Evolutionary conservation across 2,888 invertebrate genomes (phyloP).

Genomic region (Sthenelais limicola): DNA sequence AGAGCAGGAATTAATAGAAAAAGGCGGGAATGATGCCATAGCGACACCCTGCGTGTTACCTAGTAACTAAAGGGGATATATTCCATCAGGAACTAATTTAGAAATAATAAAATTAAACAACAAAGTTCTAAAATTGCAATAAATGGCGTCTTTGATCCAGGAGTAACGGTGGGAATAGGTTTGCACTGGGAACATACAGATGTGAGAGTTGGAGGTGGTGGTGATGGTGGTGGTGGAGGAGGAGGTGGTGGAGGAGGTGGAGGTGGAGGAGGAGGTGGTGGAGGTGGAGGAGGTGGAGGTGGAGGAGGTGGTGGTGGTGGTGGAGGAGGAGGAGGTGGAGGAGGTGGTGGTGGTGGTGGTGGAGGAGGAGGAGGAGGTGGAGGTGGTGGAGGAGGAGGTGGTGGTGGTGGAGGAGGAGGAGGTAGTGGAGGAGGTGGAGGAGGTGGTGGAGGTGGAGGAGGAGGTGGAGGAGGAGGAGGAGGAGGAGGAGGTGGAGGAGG

Average conservation of each 20-base stretch:
- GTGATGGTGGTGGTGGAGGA: background rate
- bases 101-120: too few relatives aligned
- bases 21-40: too few relatives aligned
- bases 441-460: background rate
- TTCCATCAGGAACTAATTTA: too few relatives aligned
- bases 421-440: too few relatives aligned
- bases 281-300: background rate
- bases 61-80: too few relatives aligned
- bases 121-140: too few relatives aligned
- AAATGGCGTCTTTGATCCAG: too few relatives aligned
- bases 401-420: conserved; percentile 6
- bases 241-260: background rate
- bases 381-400: conserved; percentile 3
- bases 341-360: conserved; percentile 11
- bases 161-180: too few relatives aligned
- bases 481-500: too few relatives aligned
- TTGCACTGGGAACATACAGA: too few relatives aligned
- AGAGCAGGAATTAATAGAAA: too few relatives aligned
- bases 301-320: background rate
- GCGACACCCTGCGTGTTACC: too few relatives aligned
- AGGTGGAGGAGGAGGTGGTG: background rate
- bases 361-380: conserved; percentile 7
- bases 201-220: background rate
- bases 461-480: background rate
- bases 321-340: conserved; percentile 9